A percentile compares a stretch with the other conserved stretches of the same genome.
Evolutionary conservation across 2,113 vertebrate species (phyloP).

Genomic region (Puntigrus tetrazona): DNA sequence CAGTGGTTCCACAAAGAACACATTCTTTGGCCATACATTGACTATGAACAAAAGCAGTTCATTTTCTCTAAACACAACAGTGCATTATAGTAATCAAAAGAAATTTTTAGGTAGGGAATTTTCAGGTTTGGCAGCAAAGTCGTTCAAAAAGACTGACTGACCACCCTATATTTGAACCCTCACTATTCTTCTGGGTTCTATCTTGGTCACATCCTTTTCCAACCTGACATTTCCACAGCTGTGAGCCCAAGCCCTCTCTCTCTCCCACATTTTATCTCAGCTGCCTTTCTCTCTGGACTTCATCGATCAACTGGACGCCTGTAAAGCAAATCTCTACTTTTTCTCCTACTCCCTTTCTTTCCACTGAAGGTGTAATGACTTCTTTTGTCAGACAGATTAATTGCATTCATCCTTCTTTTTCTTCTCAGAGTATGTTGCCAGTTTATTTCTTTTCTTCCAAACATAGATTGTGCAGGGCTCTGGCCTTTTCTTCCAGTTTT

Average conservation of each 20-base stretch:
- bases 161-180: background rate
- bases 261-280: conserved; percentile 37
- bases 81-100: background rate
- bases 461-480: background rate
- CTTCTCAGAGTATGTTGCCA: conserved; percentile 25
- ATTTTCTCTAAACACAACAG: too few relatives aligned
- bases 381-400: conserved; percentile 59
- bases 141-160: background rate
- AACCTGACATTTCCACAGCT: conserved; percentile 23
- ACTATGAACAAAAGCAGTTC: background rate
- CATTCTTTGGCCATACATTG: background rate
- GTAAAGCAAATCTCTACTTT: conserved; percentile 57
- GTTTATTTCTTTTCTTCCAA: conserved; percentile 55
- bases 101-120: too few relatives aligned
- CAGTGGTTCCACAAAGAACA: too few relatives aligned
- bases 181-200: background rate
- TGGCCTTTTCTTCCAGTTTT: conserved; percentile 7
- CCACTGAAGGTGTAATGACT: conserved; percentile 57
- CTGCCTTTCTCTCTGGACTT: conserved; percentile 40
- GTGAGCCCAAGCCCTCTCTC: background rate
- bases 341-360: conserved; percentile 36
- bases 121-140: background rate
- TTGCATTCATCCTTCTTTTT: conserved; percentile 45
- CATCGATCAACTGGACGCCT: conserved; percentile 51
- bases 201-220: conserved; percentile 1